Evolutionary conservation across 1,140 invertebrate genomes (phyloP).

Genomic region (Anastrepha obliqua): DNA sequence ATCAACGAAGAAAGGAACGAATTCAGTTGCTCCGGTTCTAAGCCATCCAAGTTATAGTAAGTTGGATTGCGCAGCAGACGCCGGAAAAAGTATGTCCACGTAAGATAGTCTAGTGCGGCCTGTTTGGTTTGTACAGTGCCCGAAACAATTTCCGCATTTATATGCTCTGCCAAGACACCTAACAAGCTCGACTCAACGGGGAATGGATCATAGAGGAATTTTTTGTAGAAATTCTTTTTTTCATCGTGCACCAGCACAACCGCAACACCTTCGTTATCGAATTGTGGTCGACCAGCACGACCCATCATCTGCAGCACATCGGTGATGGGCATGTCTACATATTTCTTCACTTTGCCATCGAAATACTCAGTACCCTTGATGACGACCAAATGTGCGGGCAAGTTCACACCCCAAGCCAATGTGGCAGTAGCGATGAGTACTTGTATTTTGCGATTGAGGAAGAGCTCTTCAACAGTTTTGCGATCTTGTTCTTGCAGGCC

Average conservation of each 20-base stretch:
- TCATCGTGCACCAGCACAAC: conserved; percentile 98
- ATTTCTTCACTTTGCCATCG: conserved; percentile 96
- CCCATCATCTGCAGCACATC: conserved; percentile 99
- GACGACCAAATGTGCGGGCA: conserved; percentile 86
- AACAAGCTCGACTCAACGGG: conserved; percentile 97
- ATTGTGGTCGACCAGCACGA: conserved; percentile 94
- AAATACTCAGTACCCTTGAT: conserved; percentile 97
- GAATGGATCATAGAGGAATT: conserved; percentile 99
- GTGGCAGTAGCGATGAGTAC: conserved; percentile 98
- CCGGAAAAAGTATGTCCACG: conserved; percentile 99
- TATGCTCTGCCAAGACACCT: conserved; percentile 94
- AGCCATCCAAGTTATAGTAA: conserved; percentile 90
- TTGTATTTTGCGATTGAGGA: conserved; percentile 98
- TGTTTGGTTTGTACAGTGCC: conserved; percentile 95
- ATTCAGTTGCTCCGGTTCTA: conserved; percentile 85
- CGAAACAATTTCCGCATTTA: conserved; percentile 98
- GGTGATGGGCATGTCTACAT: conserved; percentile 99
- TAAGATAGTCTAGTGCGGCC: conserved; percentile 96
- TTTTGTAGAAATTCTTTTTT: conserved; percentile 99
- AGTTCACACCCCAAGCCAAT: conserved; percentile 99
- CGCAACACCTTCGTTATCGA: conserved; percentile 95
- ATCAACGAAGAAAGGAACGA: conserved; percentile 85
- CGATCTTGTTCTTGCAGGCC: conserved; percentile 94
- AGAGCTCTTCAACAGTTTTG: conserved; percentile 94
- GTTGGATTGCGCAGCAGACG: conserved; percentile 94